A percentile compares a stretch with the other conserved stretches of the same genome.
These are phyloP conservation scores for Neosalanx taihuensis DNA, from an alignment of 2,797 vertebrate species.

Conservation along the genomic window DNA sequence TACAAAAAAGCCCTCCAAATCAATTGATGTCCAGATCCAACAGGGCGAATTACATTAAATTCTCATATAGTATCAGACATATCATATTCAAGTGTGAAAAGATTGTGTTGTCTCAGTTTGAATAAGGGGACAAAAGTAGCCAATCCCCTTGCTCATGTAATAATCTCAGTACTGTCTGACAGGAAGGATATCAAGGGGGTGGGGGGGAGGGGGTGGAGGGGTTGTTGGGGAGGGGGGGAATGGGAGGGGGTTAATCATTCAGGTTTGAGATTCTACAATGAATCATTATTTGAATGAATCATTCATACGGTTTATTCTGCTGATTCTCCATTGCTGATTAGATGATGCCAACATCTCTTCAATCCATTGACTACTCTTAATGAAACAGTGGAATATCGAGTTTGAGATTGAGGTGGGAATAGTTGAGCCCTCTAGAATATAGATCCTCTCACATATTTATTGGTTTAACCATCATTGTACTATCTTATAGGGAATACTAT, in stretches of 20 bases:
- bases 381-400: background rate
- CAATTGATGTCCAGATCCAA: too few species aligned
- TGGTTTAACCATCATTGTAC: background rate
- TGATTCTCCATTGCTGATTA: background rate
- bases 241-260: conserved; percentile 4
- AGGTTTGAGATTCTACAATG: conserved; percentile 8
- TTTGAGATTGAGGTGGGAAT: background rate
- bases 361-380: background rate
- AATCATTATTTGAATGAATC: conserved; percentile 5
- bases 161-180: background rate
- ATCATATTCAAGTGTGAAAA: background rate
- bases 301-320: conserved; percentile 2
- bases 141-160: background rate
- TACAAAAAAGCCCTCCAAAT: too few species aligned
- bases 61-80: too few species aligned
- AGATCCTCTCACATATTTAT: background rate
- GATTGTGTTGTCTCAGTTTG: background rate
- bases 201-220: too few species aligned
- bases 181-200: background rate
- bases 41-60: too few species aligned
- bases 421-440: background rate
- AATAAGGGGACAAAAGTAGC: background rate
- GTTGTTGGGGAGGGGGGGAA: background rate
- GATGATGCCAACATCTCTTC: background rate
- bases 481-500: background rate